Evolutionary conservation across 2,888 invertebrate species (phyloP).

Genomic region (Pachliopta kotzebuea): DNA sequence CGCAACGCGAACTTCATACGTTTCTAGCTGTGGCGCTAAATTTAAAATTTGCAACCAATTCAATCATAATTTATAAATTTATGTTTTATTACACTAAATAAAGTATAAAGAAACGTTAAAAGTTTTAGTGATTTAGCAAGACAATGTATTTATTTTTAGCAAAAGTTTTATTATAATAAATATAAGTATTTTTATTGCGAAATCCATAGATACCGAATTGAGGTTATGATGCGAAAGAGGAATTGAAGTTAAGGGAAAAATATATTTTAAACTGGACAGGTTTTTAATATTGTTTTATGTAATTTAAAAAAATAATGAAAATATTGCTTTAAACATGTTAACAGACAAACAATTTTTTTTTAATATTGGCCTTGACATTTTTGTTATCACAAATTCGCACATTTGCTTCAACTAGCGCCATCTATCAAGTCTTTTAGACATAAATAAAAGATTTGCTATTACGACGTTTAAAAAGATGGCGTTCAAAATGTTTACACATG

Average conservation of each 20-base stretch:
- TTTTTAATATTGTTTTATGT: conserved; percentile 32
- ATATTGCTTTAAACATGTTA: conserved; percentile 3
- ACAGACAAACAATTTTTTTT: conserved; percentile 30
- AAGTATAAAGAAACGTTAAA: no score
- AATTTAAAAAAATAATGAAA: not conserved
- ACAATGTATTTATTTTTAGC: not conserved
- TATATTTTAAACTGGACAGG: conserved; percentile 29
- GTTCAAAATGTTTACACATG: conserved; percentile 43
- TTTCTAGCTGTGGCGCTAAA: conserved; percentile 70
- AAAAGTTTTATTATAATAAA: not conserved
- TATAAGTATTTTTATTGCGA: conserved; percentile 6
- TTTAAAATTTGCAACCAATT: conserved; percentile 60
- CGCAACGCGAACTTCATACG: conserved; percentile 81
- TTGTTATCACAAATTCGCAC: conserved; percentile 65
- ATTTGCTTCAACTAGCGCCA: conserved; percentile 51
- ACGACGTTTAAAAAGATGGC: conserved; percentile 49
- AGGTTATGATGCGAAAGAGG: conserved; percentile 63
- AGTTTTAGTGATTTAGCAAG: no score
- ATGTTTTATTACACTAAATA: no score
- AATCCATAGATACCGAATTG: conserved; percentile 40
- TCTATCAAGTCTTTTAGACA: conserved; percentile 36
- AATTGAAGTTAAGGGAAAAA: conserved; percentile 23
- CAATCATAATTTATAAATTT: not conserved
- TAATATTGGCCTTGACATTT: conserved; percentile 74
- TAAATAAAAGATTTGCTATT: not conserved